A percentile compares a stretch with the other conserved stretches of the same genome.
These are phyloP conservation scores for Lasius fuliginosus DNA, from an alignment of 2,888 invertebrate species.

Conservation along the genomic window DNA sequence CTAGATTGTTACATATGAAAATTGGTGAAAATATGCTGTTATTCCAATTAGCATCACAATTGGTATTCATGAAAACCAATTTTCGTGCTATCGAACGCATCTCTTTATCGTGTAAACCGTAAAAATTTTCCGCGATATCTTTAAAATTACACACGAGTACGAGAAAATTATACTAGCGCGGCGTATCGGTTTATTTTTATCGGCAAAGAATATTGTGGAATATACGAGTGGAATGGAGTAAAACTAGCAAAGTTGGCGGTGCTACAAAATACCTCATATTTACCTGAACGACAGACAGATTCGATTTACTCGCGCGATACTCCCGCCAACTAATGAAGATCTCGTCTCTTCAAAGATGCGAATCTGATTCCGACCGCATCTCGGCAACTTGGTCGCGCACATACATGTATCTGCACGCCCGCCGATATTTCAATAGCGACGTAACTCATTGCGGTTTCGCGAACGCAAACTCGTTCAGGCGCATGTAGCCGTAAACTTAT, in stretches of 20 bases:
- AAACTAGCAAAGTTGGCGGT: background rate
- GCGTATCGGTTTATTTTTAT: slow-evolving; percentile 18
- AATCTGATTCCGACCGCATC: slow-evolving; percentile 20
- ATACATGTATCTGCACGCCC: slow-evolving; percentile 8
- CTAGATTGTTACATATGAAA: background rate
- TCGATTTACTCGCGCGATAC: background rate
- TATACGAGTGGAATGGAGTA: background rate
- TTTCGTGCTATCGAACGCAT: slow-evolving; percentile 7
- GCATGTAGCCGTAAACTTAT: slow-evolving; percentile 64
- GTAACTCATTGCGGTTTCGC: slow-evolving; percentile 44
- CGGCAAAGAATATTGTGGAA: slow-evolving; percentile 21
- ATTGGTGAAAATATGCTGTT: background rate
- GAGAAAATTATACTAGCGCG: background rate
- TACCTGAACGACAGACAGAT: background rate
- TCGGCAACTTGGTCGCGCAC: slow-evolving; percentile 28
- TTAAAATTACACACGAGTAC: slow-evolving; percentile 10
- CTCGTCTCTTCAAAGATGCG: slow-evolving; percentile 34
- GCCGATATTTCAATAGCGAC: slow-evolving; percentile 51
- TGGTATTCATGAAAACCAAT: background rate
- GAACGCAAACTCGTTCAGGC: slow-evolving; percentile 62
- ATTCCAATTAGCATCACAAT: background rate
- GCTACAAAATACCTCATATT: slow-evolving; percentile 23
- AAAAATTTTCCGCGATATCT: slow-evolving; percentile 1
- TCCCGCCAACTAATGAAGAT: slow-evolving; percentile 30
- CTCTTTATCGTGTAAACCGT: background rate